Base-by-base conservation (phyloP, 2,797 vertebrate genomes). In the Anguilla marmorata region DNA sequence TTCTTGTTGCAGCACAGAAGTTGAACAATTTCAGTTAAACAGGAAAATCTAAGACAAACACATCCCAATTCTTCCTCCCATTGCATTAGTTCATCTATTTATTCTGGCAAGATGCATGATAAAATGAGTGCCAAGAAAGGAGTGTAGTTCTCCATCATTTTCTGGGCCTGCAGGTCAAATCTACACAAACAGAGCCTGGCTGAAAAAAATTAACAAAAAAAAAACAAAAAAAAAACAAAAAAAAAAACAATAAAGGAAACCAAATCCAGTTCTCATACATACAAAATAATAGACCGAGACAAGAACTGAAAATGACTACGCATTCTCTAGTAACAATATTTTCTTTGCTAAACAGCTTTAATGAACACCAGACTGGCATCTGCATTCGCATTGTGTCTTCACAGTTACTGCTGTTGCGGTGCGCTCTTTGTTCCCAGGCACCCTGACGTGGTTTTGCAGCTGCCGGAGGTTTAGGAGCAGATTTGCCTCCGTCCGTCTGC, bases 391-490 rank as follows among this genome's bases (percentile, higher is more conserved):
- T 94, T 91, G 91, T 94, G 91, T 92, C 92, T 41, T 90, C 85
- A 91, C 91, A 92, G 90, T 95, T 94, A 94, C 93, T 93, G 90
- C 92, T 90, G 88, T 91, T 93, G 87, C 93, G 88, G 72, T 91
- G 89, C 91, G 90, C 90, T 87, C 93, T 93, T 96, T 93, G 91
- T 93, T 95, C 90, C 89, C 90, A 88, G 90, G 92, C 93, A 91
- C 91, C 91, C 85, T 83, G 90, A 92, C 93, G 91, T 89, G 92
- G 74, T 93, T 94, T 94, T 94, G 93, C 91, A 94, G 92, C 94
- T 93, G 92, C 90, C 93, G 89, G 80, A 86, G 89, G 89, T 93
- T 94, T 91, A 93, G 89, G 91, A 92, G 90, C 88, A 45, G 76
- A 79, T 89, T 66, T 85, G n/a, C 85, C 87, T 88, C 87, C 87